Evolutionary conservation across 2,888 invertebrate genomes (phyloP).

Genomic region (Catonia carolina): DNA sequence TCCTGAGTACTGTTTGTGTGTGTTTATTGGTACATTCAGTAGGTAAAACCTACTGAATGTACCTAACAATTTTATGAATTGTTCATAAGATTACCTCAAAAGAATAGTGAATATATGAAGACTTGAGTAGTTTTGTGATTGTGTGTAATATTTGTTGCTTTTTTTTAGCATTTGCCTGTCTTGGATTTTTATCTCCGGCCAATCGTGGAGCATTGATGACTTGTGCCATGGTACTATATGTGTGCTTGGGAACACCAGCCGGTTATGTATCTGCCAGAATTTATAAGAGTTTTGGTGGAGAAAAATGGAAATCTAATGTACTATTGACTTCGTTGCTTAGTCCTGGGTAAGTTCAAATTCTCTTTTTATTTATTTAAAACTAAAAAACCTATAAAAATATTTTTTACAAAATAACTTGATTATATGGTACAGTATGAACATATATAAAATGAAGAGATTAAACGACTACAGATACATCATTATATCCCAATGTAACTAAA

Average conservation of each 20-base stretch:
- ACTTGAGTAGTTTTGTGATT: too few species aligned
- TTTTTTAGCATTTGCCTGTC: constrained; percentile 83
- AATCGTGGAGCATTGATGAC: constrained; percentile 99
- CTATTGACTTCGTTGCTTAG: constrained; percentile 92
- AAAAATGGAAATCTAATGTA: constrained; percentile 98
- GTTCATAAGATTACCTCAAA: too few species aligned
- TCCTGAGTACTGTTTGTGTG: too few species aligned
- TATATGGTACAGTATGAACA: not conserved
- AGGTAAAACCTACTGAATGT: too few species aligned
- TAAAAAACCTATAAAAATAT: not conserved
- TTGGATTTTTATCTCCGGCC: constrained; percentile 97
- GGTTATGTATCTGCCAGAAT: constrained; percentile 95
- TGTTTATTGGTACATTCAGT: too few species aligned
- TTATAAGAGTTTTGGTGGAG: constrained; percentile 97
- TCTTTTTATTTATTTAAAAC: not conserved
- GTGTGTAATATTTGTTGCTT: too few species aligned
- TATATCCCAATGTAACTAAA: too few species aligned
- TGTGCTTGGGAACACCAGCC: constrained; percentile 93
- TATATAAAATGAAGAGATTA: too few species aligned
- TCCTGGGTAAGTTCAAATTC: constrained; percentile 70
- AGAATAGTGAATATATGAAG: too few species aligned
- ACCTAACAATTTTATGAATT: too few species aligned
- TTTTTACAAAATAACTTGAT: not conserved
- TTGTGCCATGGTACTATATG: constrained; percentile 92
- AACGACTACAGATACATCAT: too few species aligned